Evolutionary conservation across 2,888 invertebrate genomes (phyloP).

Genomic region (Pristionchus exspectatus): DNA sequence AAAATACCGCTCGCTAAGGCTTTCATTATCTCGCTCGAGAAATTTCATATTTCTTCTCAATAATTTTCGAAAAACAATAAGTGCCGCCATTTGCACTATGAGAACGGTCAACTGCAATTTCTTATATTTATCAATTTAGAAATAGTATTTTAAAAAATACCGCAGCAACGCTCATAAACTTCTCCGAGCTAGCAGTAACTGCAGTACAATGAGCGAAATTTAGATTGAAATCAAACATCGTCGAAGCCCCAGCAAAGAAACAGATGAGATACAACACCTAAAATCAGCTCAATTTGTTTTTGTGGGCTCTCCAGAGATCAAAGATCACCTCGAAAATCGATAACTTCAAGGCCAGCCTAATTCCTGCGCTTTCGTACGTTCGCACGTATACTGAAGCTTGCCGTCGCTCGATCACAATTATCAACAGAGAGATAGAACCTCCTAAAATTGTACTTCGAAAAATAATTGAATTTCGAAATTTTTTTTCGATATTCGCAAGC

Average conservation of each 20-base stretch:
- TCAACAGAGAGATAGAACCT: neutral
- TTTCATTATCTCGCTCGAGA: neutral
- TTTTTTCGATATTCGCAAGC: neutral
- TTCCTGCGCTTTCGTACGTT: neutral
- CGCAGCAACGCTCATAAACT: neutral
- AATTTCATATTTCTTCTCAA: neutral
- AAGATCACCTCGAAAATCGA: neutral
- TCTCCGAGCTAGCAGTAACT: neutral
- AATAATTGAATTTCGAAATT: too few species aligned
- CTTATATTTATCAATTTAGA: neutral
- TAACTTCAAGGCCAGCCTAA: neutral
- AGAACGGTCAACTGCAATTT: neutral
- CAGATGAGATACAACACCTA: neutral
- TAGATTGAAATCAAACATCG: neutral
- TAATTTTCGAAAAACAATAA: neutral
- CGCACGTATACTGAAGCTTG: neutral
- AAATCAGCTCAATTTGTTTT: neutral
- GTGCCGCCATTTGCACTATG: neutral
- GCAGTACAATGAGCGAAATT: neutral
- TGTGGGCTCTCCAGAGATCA: neutral
- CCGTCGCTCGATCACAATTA: slow-evolving; percentile 21
- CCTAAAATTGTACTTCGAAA: neutral
- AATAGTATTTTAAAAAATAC: neutral
- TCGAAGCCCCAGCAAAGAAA: neutral
- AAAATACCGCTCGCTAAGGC: slow-evolving; percentile 24